Evolutionary conservation across 2,797 vertebrate species (phyloP).

Genomic region (Heliangelus exortis): DNA sequence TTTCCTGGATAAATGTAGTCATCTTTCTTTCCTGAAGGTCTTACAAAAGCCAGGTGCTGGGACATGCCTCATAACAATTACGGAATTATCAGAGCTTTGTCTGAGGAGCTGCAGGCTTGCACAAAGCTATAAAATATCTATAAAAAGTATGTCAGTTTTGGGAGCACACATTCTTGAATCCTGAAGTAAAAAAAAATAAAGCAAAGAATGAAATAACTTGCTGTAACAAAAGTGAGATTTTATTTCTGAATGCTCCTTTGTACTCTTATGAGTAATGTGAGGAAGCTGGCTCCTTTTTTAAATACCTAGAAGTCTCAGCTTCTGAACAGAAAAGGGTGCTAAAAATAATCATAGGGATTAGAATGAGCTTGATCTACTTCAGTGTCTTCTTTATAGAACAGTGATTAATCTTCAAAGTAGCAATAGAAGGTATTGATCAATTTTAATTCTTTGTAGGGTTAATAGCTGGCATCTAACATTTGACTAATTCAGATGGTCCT

Average conservation of each 20-base stretch:
- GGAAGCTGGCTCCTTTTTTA: fast-evolving
- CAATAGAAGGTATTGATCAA: not conserved
- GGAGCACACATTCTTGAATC: not conserved
- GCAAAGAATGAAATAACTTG: not conserved
- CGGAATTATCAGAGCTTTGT: not conserved
- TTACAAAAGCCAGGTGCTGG: not conserved
- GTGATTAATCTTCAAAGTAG: not conserved
- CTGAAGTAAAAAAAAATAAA: not conserved
- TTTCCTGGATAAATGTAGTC: not conserved
- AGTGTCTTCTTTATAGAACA: not conserved
- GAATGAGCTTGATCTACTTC: not conserved
- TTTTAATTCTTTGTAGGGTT: not conserved
- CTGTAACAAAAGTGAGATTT: not conserved
- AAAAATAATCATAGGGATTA: not conserved
- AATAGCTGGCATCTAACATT: not conserved
- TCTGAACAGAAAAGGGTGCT: not conserved
- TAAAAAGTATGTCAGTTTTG: not conserved
- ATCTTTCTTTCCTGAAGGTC: not conserved
- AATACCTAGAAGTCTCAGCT: not conserved
- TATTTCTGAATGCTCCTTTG: not conserved
- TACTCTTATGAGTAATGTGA: not conserved
- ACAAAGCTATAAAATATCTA: not conserved
- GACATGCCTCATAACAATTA: not conserved
- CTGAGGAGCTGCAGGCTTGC: not conserved
- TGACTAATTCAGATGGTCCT: not conserved